Evolutionary conservation across 2,113 vertebrate genomes (phyloP), one percentile per base, ranked within the genome.

Genomic region (Sinocyclocheilus anophthalmus): DNA sequence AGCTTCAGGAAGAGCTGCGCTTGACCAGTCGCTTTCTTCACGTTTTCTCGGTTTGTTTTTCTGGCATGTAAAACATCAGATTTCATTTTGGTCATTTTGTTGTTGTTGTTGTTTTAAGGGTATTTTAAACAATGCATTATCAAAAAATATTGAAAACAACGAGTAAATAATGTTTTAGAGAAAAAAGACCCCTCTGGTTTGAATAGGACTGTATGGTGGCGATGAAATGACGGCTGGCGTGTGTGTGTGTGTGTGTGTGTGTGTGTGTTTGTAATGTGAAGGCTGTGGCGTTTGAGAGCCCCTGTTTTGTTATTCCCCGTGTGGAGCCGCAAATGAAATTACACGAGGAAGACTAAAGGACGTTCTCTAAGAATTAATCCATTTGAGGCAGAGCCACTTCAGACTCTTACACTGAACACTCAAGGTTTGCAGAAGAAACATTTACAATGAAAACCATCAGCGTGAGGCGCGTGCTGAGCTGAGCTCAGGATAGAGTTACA

Each of bases 251-350:
- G 26, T 26, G 26, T 26, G 26, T 26, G 26, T 26, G 26, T 26
- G 26, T 26, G 30, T 14, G 63, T 30, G 26, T 67, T 7, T 67
- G 93, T 94, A 93, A 93, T 93, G 92, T 94, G 94, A 94, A 93
- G 93, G 93, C 42, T 7, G 42, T 1, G 8, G 42, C 1, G 42
- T 42, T 53, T 53, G 50, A 0, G 50, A 53, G 50, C 50, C 90
- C 90, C 93, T 93, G 93, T 91, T 94, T 95, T 93, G 90, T 91
- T 94, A 95, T 95, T 95, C 95, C 93, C 94, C 90, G 91, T 92
- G 92, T 92, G 91, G 92, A 93, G 89, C 92, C 92, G 89, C 92
- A 95, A 95, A 95, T 95, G 92, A 95, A 95, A 95, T 95, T 94
- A 95, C 86, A 88, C 89, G 86, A 94, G 94, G 93, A 94, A 95